These are phyloP conservation scores for Myotis findleyi DNA, from an alignment of 2,797 vertebrate genomes.

Conservation along the genomic window DNA sequence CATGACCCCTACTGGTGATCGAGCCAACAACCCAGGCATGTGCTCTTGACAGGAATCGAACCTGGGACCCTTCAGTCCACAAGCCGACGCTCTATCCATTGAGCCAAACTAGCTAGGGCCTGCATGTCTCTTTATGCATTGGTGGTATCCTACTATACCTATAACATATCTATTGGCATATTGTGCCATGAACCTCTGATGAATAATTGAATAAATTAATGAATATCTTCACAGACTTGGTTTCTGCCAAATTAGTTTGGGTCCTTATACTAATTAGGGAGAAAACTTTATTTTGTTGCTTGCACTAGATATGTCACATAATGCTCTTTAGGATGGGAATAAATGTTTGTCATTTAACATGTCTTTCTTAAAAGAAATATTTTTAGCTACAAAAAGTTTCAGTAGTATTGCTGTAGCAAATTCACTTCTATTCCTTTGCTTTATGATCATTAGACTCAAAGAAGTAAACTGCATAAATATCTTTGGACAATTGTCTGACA, in stretches of 20 bases:
- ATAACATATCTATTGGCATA: neutral
- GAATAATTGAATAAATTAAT: neutral
- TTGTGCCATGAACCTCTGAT: neutral
- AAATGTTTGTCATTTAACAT: neutral
- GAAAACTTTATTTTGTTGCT: slow-evolving; percentile 17
- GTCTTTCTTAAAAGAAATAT: neutral
- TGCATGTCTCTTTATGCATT: neutral
- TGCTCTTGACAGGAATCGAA: too few species aligned
- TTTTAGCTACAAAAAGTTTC: neutral
- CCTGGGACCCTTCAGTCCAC: too few species aligned
- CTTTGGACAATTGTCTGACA: neutral
- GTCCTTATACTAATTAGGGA: neutral
- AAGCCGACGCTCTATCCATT: too few species aligned
- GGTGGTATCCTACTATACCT: neutral
- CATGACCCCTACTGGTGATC: too few species aligned
- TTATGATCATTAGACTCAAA: neutral
- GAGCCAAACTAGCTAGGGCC: neutral
- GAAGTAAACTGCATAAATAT: neutral
- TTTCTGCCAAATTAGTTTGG: neutral
- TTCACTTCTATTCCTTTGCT: slow-evolving; percentile 18
- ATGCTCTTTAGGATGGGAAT: neutral
- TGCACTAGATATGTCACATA: neutral
- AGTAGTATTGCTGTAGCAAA: neutral
- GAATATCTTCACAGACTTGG: neutral
- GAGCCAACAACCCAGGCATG: too few species aligned